Evolutionary conservation across 2,797 vertebrate species (phyloP).

Genomic region (Pelochelys cantorii): DNA sequence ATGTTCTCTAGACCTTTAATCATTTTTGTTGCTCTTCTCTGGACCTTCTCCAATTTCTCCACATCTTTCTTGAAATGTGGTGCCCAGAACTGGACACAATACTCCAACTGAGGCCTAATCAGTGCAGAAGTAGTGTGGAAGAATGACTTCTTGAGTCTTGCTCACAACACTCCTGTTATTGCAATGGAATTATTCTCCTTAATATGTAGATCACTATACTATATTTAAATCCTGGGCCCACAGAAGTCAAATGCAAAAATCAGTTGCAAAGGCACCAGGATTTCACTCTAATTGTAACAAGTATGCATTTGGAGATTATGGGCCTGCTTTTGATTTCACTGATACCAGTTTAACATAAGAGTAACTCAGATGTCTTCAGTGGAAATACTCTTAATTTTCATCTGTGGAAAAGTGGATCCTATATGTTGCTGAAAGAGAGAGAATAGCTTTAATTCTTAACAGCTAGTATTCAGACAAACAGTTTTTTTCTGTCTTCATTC

Average conservation of each 20-base stretch:
- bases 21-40: no score
- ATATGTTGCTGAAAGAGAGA: accelerated
- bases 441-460: background rate
- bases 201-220: background rate
- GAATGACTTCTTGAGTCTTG: no score
- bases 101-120: no score
- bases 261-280: background rate
- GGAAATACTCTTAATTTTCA: background rate
- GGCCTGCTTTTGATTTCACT: background rate
- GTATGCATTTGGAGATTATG: background rate
- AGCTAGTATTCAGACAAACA: background rate
- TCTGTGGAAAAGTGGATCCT: background rate
- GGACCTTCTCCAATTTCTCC: no score
- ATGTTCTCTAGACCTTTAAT: no score
- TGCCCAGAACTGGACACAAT: no score
- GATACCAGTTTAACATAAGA: background rate
- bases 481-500: background rate
- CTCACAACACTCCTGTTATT: background rate
- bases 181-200: accelerated
- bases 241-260: background rate
- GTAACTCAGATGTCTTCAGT: background rate
- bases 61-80: no score
- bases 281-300: background rate
- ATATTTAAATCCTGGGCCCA: background rate
- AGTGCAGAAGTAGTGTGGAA: no score